phyloP scores from a whole-genome alignment of 2,113 vertebrate genomes.

The Peromyscus californicus region DNA sequence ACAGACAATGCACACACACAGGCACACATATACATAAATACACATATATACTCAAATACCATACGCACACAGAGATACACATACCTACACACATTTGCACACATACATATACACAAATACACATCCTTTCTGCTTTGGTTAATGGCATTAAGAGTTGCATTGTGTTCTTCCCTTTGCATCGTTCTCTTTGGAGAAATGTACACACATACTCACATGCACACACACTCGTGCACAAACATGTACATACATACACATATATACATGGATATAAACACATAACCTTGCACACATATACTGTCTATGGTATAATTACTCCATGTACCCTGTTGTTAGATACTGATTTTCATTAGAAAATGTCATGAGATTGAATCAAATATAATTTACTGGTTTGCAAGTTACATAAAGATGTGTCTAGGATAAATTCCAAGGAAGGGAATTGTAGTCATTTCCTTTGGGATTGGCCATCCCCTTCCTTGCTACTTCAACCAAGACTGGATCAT shows the following conservation, averaged over 20 bases:
- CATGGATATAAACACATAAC: background rate
- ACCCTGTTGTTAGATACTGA: background rate
- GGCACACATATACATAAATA: background rate
- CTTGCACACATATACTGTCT: background rate
- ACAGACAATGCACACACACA: background rate
- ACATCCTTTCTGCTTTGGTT: too few species aligned
- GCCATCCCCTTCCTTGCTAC: background rate
- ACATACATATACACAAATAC: background rate
- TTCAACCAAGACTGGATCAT: background rate
- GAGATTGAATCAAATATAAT: background rate
- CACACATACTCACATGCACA: background rate
- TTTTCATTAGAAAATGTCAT: background rate
- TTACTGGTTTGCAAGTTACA: background rate
- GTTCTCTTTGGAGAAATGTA: too few species aligned
- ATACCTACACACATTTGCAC: too few species aligned
- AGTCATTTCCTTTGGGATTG: background rate
- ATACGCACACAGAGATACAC: background rate
- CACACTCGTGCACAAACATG: background rate
- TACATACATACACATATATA: background rate
- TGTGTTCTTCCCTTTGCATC: too few species aligned
- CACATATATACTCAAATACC: background rate
- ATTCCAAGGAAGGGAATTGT: background rate
- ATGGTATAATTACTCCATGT: background rate
- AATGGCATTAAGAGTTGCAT: too few species aligned
- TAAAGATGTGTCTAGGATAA: background rate